Evolutionary conservation across 2,888 invertebrate species (phyloP).

Genomic region (Zygothrica quintamaculata): DNA sequence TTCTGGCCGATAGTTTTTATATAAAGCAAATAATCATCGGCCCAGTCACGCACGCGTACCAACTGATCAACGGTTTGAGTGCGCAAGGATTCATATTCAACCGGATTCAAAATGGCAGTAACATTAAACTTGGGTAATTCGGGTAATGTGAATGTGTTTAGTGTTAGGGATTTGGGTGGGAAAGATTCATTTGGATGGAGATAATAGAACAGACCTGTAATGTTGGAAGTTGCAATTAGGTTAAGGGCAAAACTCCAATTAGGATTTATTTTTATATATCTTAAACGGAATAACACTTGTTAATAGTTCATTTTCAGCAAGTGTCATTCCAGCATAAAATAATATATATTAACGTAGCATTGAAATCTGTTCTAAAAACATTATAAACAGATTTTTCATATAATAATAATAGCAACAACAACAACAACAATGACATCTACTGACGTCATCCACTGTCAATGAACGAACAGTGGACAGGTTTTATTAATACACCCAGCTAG

Average conservation of each 20-base stretch:
- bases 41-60: slow-evolving; percentile 85
- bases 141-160: slow-evolving; percentile 76
- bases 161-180: slow-evolving; percentile 80
- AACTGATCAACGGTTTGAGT: slow-evolving; percentile 85
- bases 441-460: slow-evolving; percentile 53
- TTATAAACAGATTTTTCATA: slow-evolving; percentile 23
- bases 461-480: slow-evolving; percentile 25
- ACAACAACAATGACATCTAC: slow-evolving; percentile 16
- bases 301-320: slow-evolving; percentile 4
- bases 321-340: slow-evolving; percentile 25
- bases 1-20: slow-evolving; percentile 86
- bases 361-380: slow-evolving; percentile 3
- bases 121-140: slow-evolving; percentile 79
- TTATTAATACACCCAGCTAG: slow-evolving; percentile 37
- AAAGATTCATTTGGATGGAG: slow-evolving; percentile 83
- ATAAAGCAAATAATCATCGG: slow-evolving; percentile 84
- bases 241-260: slow-evolving; percentile 1
- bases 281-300: slow-evolving; percentile 4
- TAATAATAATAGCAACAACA: slow-evolving; percentile 27
- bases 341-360: slow-evolving; percentile 35
- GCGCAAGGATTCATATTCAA: slow-evolving; percentile 84
- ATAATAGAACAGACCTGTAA: slow-evolving; percentile 83
- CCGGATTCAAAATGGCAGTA: slow-evolving; percentile 74
- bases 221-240: slow-evolving; percentile 51
- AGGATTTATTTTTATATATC: too few relatives aligned